Percentiles rank a stretch among this genome's conserved stretches.
Evolutionary conservation across 1,140 invertebrate species (phyloP).

Genomic region (Pogonomyrmex barbatus): DNA sequence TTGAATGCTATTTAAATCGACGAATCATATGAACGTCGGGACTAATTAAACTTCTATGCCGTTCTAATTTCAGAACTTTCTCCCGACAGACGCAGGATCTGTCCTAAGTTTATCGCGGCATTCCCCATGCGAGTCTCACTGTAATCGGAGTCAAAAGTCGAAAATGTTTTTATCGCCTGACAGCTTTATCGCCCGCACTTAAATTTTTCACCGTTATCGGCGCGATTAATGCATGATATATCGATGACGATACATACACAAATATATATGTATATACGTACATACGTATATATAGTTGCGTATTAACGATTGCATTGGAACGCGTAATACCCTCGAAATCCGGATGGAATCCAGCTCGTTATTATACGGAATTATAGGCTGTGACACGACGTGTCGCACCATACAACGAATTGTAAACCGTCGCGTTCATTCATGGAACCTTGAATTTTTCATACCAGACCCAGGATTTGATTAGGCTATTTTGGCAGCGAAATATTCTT

Average conservation of each 20-base stretch:
- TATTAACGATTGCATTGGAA: conserved; percentile 36
- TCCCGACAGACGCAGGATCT: background rate
- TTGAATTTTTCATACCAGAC: background rate
- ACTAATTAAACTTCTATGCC: conserved; percentile 44
- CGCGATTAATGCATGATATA: background rate
- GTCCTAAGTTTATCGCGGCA: conserved; percentile 32
- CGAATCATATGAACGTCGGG: background rate
- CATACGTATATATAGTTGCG: too few species aligned
- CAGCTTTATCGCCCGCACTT: background rate
- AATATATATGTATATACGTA: background rate
- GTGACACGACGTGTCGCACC: too few species aligned
- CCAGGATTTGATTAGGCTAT: background rate
- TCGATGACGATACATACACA: background rate
- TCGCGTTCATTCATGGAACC: conserved; percentile 21
- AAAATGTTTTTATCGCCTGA: conserved; percentile 15
- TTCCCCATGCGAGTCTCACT: conserved; percentile 25
- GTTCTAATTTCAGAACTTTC: conserved; percentile 40
- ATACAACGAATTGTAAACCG: background rate
- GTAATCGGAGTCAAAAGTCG: conserved; percentile 31
- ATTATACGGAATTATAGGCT: conserved; percentile 43
- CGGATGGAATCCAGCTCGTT: conserved; percentile 23
- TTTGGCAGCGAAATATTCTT: background rate
- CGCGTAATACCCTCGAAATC: conserved; percentile 12
- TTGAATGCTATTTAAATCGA: conserved; percentile 2
- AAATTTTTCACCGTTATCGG: conserved; percentile 39